Evolutionary conservation across 2,113 vertebrate genomes (phyloP), one percentile per base, ranked within the genome.

Genomic region (Limnothrissa miodon): DNA sequence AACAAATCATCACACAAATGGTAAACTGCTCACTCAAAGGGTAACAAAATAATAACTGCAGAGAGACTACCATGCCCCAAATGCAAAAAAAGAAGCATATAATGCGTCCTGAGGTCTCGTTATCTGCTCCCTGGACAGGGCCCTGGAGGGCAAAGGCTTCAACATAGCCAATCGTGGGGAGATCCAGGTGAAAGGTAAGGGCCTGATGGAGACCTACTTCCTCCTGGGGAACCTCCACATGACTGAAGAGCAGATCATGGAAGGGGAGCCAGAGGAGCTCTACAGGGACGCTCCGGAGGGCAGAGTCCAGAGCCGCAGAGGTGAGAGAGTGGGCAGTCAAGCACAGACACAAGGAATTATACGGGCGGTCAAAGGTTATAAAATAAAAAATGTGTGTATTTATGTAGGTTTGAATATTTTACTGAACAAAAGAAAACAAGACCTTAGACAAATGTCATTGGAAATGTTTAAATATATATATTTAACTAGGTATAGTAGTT

Each of bases 111-210:
- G 44, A 25, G 19, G 17, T 46, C 46, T 39, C 7, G 39, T 4
- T 62, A 6, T 23, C 17, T 5, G 23, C 3, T 23, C 39, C 39
- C 83, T 78, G 36, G 29, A 13, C 81, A 97, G 95, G 83, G 88
- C 90, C 80, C 84, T 96, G 53, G 89, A 93, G 88, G 92, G 92
- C 45, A 85, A 89, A 84, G 91, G 90, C 1, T 96, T 95, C 91
- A 90, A 94, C 91, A 94, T 85, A 46, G n/a, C 45, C 10, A 85
- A 93, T 86, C 92, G 94, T 46, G 95, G 93, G 45, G 90, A 93
- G 84, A 95, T 95, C 1, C 87, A 96, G 82, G 95, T 95, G 74
- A 96, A 97, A 90, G 95, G 93, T 1, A 97, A 97, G 91, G 93
- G 92, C 13, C 94, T 92, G 90, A 95, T 95, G 94, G 91, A 81